Conservation (phyloP, 2,113 vertebrate species). For the Dasyprocta punctata region DNA sequence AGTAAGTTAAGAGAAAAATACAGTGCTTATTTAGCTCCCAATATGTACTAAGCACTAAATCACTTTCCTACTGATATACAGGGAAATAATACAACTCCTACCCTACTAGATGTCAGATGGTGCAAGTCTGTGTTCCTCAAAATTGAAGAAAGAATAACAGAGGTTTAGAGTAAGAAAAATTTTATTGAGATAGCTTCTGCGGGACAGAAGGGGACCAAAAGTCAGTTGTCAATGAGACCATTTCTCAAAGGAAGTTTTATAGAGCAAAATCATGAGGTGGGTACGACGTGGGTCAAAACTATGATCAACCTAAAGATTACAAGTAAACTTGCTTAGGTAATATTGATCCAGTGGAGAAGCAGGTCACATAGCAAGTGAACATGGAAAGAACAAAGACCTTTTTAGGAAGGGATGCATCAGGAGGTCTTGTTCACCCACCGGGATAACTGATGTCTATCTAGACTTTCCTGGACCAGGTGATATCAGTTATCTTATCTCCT, state of each 20-base stretch:
- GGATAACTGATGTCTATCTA: no score
- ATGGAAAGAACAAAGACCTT: background rate
- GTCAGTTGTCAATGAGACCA: no score
- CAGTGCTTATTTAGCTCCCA: background rate
- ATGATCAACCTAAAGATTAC: no score
- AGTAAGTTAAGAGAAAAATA: background rate
- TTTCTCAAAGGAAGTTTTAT: no score
- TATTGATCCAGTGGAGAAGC: background rate
- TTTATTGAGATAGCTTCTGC: background rate
- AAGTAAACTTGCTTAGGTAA: no score
- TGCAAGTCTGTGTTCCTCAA: background rate
- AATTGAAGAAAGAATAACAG: background rate
- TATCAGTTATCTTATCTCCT: no score
- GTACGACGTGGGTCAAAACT: no score
- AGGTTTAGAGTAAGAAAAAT: background rate
- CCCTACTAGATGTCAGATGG: background rate
- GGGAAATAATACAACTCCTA: background rate
- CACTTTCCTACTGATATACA: background rate
- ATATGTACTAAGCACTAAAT: background rate
- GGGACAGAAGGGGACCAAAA: background rate
- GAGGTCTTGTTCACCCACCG: no score
- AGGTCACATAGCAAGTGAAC: background rate
- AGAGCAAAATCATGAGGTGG: no score
- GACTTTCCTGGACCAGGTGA: no score
- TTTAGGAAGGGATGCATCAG: background rate